A percentile compares a stretch with the other conserved stretches of the same genome.
Conservation (phyloP, 2,797 vertebrate genomes). For the Monodelphis domestica region DNA sequence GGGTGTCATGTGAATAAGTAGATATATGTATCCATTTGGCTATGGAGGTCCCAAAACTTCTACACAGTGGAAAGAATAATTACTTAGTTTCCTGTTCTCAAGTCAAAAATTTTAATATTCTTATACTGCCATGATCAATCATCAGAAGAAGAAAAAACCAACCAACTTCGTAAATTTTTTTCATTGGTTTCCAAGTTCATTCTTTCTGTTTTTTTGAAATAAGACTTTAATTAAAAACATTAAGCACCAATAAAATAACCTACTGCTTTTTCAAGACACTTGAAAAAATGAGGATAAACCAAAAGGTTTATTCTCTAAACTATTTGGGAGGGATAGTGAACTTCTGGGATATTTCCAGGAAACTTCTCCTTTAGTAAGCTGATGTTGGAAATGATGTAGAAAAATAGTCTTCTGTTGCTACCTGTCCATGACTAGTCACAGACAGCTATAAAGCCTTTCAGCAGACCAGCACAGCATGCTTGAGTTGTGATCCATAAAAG, state of each 20-base stretch:
- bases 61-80: neutral
- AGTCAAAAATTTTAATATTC: slow-evolving; percentile 14
- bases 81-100: slow-evolving; percentile 52
- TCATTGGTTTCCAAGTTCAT: neutral
- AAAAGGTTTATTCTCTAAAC: neutral
- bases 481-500: slow-evolving; percentile 43
- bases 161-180: neutral
- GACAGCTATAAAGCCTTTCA: slow-evolving; percentile 40
- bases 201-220: neutral
- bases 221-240: neutral
- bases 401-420: slow-evolving; percentile 59
- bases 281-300: neutral
- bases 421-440: slow-evolving; percentile 54
- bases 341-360: slow-evolving; percentile 33
- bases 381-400: slow-evolving; percentile 45
- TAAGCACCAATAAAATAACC: neutral
- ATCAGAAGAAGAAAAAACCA: neutral
- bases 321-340: neutral
- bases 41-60: slow-evolving; percentile 23
- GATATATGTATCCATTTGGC: slow-evolving; percentile 30
- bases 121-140: slow-evolving; percentile 13
- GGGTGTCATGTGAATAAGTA: slow-evolving; percentile 31
- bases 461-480: slow-evolving; percentile 20
- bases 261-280: neutral
- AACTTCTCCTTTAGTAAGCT: slow-evolving; percentile 25